Evolutionary conservation across 2,888 invertebrate genomes (phyloP).

Genomic region (Adelphocoris suturalis): DNA sequence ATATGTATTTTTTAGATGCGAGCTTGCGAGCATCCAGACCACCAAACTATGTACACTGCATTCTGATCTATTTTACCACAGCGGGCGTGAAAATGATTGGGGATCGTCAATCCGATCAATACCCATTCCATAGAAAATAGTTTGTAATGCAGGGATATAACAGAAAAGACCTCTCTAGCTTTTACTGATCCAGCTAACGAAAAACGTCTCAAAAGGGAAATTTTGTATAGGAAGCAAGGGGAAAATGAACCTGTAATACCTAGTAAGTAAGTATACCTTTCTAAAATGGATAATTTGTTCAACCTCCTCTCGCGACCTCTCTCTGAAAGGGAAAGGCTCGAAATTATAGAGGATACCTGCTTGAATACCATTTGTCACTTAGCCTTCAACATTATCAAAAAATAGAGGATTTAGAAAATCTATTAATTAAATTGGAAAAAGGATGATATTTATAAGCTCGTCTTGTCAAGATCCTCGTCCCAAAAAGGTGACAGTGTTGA

Average conservation of each 20-base stretch:
- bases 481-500: no score
- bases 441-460: background rate
- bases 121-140: no score
- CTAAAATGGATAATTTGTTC: conserved; percentile 50
- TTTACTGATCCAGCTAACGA: conserved; percentile 29
- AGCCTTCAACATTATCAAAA: conserved; percentile 30
- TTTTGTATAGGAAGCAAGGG: conserved; percentile 22
- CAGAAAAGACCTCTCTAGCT: no score
- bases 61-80: no score
- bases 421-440: conserved; percentile 46
- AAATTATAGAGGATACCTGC: background rate
- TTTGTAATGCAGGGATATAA: no score
- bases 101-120: no score
- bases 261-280: conserved; percentile 26
- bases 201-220: background rate
- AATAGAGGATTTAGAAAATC: background rate
- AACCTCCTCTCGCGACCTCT: background rate
- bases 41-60: no score
- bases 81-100: no score
- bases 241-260: conserved; percentile 44
- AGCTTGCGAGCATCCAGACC: no score
- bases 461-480: no score
- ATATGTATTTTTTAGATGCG: no score
- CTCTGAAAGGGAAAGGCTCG: background rate
- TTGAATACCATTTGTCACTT: conserved; percentile 26